Percentiles rank a stretch among this genome's conserved stretches.
Evolutionary conservation across 1,140 invertebrate species (phyloP).

Genomic region (Papilio polytes): DNA sequence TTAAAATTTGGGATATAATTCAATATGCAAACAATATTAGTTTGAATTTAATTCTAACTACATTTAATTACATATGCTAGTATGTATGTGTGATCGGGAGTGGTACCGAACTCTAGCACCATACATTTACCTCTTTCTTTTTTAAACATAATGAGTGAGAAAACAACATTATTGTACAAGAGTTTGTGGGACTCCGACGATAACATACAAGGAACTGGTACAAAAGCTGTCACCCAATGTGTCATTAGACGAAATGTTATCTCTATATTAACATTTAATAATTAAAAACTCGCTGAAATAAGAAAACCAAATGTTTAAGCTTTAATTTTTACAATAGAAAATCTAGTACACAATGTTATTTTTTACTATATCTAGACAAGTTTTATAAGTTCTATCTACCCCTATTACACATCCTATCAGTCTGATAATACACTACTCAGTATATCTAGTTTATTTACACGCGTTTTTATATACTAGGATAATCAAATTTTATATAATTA

Average conservation of each 20-base stretch:
- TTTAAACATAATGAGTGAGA: background rate
- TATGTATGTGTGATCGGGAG: no score
- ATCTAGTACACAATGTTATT: slow-evolving; percentile 29
- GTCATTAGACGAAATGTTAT: slow-evolving; percentile 9
- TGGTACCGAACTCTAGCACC: background rate
- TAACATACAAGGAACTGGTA: slow-evolving; percentile 39
- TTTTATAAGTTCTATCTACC: slow-evolving; percentile 42
- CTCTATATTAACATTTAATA: slow-evolving; percentile 33
- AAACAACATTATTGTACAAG: background rate
- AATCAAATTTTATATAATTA: slow-evolving; percentile 9
- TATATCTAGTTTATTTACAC: slow-evolving; percentile 44
- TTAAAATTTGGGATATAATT: slow-evolving; percentile 36
- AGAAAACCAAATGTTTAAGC: slow-evolving; percentile 33
- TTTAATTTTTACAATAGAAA: slow-evolving; percentile 21
- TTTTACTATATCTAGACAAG: slow-evolving; percentile 21
- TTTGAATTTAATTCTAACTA: slow-evolving; percentile 43
- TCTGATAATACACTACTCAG: slow-evolving; percentile 59
- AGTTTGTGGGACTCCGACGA: background rate
- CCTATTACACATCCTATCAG: slow-evolving; percentile 61
- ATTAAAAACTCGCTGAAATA: slow-evolving; percentile 34
- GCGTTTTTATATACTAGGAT: slow-evolving; percentile 23
- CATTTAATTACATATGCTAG: background rate
- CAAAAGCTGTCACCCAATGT: slow-evolving; percentile 2
- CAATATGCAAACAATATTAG: slow-evolving; percentile 39
- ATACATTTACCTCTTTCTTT: background rate